A percentile compares a stretch with the other conserved stretches of the same genome.
These are phyloP conservation scores for Nemopilema nomurai DNA, from an alignment of 30 jellyfish, hydroid and myxozoan genomes.

Conservation along the genomic window DNA sequence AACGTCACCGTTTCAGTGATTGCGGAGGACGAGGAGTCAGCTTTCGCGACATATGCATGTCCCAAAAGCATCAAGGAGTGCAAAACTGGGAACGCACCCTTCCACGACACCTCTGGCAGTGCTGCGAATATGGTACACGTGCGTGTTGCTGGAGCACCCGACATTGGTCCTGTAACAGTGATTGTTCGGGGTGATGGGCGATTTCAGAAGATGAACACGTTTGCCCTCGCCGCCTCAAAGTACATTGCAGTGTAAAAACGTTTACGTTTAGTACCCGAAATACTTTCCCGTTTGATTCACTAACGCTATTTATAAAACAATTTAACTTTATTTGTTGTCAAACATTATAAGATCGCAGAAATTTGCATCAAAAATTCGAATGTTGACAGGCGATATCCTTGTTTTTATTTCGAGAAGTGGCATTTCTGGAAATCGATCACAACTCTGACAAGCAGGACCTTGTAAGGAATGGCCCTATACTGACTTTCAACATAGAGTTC, in stretches of 20 bases:
- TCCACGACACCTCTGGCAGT: slow-evolving; percentile 65
- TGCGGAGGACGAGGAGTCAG: slow-evolving; percentile 55
- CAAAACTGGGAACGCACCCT: slow-evolving; percentile 45
- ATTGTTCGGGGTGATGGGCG: slow-evolving; percentile 73
- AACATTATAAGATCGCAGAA: background rate
- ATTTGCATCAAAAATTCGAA: background rate
- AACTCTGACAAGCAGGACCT: no score
- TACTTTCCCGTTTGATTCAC: no score
- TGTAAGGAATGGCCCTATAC: no score
- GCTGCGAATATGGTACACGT: slow-evolving; percentile 51
- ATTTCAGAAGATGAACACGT: slow-evolving; percentile 17
- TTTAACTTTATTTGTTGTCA: background rate
- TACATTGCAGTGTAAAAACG: no score
- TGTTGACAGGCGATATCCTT: no score
- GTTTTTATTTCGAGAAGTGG: no score
- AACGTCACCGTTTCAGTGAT: slow-evolving; percentile 37
- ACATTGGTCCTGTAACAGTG: slow-evolving; percentile 59
- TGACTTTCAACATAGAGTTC: no score
- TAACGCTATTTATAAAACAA: no score
- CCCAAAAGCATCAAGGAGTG: slow-evolving; percentile 30
- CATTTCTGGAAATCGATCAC: no score
- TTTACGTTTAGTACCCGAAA: no score
- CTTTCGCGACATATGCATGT: slow-evolving; percentile 75
- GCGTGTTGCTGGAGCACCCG: slow-evolving; percentile 30
- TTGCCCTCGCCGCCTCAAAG: slow-evolving; percentile 61